Conservation (phyloP, 2,113 vertebrate species). For the Hippopotamus amphibius region DNA sequence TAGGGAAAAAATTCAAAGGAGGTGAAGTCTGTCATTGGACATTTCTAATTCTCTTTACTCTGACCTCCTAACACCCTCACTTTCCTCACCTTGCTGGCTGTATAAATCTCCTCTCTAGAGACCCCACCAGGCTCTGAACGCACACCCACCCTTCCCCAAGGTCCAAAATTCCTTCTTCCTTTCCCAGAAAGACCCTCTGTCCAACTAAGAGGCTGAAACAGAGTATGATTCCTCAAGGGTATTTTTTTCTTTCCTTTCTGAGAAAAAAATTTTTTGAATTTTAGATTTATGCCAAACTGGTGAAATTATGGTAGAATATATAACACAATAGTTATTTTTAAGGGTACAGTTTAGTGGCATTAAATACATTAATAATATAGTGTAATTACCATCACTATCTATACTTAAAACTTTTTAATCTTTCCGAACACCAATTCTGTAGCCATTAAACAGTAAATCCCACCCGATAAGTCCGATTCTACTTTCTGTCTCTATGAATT, state of each 20-base stretch:
- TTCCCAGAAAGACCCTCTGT: not conserved
- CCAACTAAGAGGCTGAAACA: not conserved
- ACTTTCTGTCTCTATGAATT: not conserved
- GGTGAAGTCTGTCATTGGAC: not conserved
- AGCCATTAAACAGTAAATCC: not conserved
- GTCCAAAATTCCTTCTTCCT: not conserved
- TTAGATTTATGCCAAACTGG: not conserved
- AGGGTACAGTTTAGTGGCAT: not conserved
- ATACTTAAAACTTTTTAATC: not conserved
- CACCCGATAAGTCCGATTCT: not conserved
- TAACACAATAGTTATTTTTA: not conserved
- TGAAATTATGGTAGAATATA: not conserved
- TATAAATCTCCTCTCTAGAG: not conserved
- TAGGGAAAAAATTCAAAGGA: not conserved
- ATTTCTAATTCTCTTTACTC: not conserved
- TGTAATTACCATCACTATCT: not conserved
- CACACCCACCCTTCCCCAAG: not conserved
- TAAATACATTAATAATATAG: not conserved
- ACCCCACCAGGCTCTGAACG: not conserved
- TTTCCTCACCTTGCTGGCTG: not conserved
- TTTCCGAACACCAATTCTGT: not conserved
- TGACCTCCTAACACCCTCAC: not conserved
- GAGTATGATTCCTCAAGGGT: not conserved
- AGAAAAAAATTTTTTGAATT: not conserved
- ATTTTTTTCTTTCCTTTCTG: not conserved